phyloP scores from a whole-genome alignment of 2,888 invertebrate species.

The Sylvicola cinctus region DNA sequence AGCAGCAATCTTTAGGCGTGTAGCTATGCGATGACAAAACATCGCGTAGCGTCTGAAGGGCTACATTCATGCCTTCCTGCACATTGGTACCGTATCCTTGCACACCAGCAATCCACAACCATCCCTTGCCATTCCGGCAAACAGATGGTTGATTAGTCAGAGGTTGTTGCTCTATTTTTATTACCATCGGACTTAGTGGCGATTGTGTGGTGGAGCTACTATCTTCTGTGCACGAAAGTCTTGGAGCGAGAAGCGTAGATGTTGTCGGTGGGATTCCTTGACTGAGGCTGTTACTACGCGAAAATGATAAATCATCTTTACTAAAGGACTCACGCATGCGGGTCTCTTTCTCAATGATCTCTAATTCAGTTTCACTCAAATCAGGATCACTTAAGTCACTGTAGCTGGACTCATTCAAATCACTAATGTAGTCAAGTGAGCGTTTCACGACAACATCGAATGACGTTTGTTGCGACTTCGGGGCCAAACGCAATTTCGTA shows the following conservation, averaged over 20 bases:
- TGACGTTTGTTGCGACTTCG: conserved; percentile 28
- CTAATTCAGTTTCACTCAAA: conserved; percentile 38
- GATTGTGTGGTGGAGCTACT: conserved; percentile 2
- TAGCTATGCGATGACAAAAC: conserved; percentile 18
- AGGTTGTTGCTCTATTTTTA: conserved; percentile 35
- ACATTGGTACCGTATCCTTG: conserved; percentile 46
- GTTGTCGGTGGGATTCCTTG: conserved; percentile 24
- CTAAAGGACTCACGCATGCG: conserved; percentile 21
- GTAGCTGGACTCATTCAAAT: conserved; percentile 39
- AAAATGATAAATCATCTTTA: no score
- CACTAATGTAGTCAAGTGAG: conserved; percentile 36
- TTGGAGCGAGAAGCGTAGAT: conserved; percentile 2
- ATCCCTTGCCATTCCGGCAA: conserved; percentile 50
- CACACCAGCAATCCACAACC: conserved; percentile 69
- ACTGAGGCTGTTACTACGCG: conserved; percentile 21
- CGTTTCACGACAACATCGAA: conserved; percentile 28
- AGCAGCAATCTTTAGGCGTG: conserved; percentile 46
- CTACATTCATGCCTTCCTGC: conserved; percentile 42
- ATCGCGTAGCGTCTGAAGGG: conserved; percentile 50
- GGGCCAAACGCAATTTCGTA: conserved; percentile 57
- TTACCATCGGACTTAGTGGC: neutral
- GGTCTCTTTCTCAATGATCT: conserved; percentile 32
- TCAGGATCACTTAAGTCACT: conserved; percentile 43
- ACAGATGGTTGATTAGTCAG: conserved; percentile 39
- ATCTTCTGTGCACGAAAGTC: no score